phyloP scores from a whole-genome alignment of 2,113 vertebrate species.

The Aegithalos caudatus region DNA sequence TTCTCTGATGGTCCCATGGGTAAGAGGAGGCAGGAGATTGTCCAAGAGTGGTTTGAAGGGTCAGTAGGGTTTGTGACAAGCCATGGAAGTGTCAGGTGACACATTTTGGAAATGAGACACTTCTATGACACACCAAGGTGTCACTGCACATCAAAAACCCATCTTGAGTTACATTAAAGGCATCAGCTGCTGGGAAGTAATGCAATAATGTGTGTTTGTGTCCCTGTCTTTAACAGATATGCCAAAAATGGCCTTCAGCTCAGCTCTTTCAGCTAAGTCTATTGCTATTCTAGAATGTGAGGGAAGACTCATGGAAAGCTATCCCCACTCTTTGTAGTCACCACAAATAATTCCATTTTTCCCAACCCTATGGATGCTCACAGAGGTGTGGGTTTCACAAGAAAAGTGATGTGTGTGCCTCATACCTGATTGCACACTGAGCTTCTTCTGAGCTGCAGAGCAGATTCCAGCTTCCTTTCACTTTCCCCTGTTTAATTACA shows the following conservation, averaged over 20 bases:
- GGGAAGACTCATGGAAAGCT: neutral
- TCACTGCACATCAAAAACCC: neutral
- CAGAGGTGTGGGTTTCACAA: neutral
- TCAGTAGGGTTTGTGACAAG: neutral
- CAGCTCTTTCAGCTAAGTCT: neutral
- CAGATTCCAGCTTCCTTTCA: neutral
- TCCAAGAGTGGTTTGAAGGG: neutral
- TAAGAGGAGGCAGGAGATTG: neutral
- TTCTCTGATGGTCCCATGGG: neutral
- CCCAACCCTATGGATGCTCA: rapidly evolving
- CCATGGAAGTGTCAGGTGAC: neutral
- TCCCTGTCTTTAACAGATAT: neutral
- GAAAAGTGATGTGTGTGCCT: rapidly evolving
- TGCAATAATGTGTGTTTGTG: neutral
- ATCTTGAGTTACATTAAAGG: neutral
- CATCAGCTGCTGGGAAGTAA: neutral
- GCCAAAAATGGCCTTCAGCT: neutral
- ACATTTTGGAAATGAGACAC: neutral
- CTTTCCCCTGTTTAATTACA: neutral
- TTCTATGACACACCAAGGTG: too few species aligned
- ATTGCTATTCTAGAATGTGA: neutral
- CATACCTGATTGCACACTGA: neutral
- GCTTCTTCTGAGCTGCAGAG: neutral
- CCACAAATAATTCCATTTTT: neutral
- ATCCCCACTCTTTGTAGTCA: neutral